These are phyloP conservation scores for Troides helena DNA, from an alignment of 2,888 invertebrate species.

Conservation along the genomic window DNA sequence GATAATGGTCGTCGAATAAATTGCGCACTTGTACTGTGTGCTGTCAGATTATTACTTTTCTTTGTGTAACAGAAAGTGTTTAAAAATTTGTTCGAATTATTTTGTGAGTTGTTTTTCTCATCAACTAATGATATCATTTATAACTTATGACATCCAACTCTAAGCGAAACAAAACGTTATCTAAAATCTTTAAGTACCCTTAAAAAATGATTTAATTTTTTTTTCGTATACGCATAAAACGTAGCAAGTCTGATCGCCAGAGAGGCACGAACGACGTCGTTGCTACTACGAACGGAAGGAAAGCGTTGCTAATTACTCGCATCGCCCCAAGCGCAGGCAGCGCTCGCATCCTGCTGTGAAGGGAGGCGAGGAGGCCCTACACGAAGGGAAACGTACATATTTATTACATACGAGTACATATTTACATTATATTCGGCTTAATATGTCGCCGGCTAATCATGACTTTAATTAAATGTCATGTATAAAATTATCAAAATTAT, in stretches of 20 bases:
- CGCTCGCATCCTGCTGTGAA: conserved; percentile 36
- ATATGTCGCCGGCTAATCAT: conserved; percentile 22
- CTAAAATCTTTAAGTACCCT: neutral
- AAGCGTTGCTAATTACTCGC: conserved; percentile 72
- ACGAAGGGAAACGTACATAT: conserved; percentile 23
- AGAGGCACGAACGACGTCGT: conserved; percentile 35
- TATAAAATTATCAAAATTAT: neutral
- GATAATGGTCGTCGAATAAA: conserved; percentile 24
- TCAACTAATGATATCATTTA: neutral
- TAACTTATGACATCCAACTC: too few relatives aligned
- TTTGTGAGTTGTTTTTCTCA: neutral
- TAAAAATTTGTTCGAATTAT: neutral
- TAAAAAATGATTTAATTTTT: conserved; percentile 12
- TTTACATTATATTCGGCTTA: conserved; percentile 22
- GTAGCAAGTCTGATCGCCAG: conserved; percentile 24
- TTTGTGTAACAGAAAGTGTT: conserved; percentile 15
- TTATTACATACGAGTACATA: conserved; percentile 26
- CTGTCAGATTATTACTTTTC: conserved; percentile 24
- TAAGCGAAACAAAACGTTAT: too few relatives aligned
- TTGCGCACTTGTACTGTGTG: conserved; percentile 15
- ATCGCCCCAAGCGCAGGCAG: conserved; percentile 58
- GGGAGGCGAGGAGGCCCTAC: conserved; percentile 26
- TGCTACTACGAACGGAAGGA: conserved; percentile 63
- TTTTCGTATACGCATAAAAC: conserved; percentile 32
- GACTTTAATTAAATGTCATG: neutral